Percentiles rank a stretch among this genome's conserved stretches.
Evolutionary conservation across 2,888 invertebrate species (phyloP).

Genomic region (Diarsia rubi): DNA sequence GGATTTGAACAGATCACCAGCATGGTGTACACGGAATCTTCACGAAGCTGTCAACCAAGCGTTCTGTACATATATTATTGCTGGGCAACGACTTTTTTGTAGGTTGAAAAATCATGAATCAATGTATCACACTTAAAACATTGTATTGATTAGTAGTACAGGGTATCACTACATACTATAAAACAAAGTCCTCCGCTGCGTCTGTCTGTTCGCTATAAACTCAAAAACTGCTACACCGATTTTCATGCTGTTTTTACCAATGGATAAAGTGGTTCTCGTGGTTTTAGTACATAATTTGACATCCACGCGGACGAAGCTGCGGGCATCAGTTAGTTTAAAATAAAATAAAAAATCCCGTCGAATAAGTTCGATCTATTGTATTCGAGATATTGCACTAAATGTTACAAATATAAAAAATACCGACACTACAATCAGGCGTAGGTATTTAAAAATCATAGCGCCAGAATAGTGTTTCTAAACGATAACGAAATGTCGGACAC

Average conservation of each 20-base stretch:
- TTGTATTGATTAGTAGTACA: no score
- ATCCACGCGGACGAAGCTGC: no score
- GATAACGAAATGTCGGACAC: neutral
- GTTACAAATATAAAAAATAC: constrained; percentile 2
- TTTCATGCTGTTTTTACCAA: no score
- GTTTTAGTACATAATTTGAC: no score
- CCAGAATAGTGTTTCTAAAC: constrained; percentile 19
- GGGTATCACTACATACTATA: no score
- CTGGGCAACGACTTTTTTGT: neutral
- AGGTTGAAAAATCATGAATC: neutral
- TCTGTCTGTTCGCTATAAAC: no score
- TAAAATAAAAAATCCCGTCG: neutral
- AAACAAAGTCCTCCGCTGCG: no score
- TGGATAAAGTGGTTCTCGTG: no score
- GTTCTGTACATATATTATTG: neutral
- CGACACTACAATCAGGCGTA: neutral
- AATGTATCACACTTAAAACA: neutral
- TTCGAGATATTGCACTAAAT: neutral
- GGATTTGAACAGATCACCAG: neutral
- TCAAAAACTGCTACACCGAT: no score
- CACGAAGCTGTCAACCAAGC: neutral
- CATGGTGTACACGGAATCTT: neutral
- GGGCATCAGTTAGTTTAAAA: no score
- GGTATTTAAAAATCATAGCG: constrained; percentile 4
- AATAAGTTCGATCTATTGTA: neutral